Evolutionary conservation across 2,113 vertebrate species (phyloP).

Genomic region (Callopanchax toddi): DNA sequence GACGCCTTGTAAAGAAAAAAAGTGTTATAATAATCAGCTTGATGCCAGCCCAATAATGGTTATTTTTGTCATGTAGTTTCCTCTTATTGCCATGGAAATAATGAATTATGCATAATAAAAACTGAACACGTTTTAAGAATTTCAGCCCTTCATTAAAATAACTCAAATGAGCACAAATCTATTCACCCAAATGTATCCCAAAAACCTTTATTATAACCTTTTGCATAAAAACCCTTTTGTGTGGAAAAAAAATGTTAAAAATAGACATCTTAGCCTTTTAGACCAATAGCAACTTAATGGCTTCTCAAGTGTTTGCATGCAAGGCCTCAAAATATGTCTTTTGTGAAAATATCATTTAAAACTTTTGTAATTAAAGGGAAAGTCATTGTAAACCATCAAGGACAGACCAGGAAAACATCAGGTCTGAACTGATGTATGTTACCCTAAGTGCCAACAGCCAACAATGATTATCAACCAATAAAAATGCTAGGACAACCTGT

Average conservation of each 20-base stretch:
- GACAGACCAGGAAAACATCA: background rate
- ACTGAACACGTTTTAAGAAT: background rate
- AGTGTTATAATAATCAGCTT: no score
- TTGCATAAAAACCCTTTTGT: no score
- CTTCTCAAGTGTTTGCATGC: background rate
- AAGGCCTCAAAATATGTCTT: background rate
- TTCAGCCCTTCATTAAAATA: background rate
- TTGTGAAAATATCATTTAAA: background rate
- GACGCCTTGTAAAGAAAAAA: no score
- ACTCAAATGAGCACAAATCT: background rate
- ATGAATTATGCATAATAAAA: no score
- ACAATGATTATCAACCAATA: background rate
- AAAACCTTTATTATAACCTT: no score
- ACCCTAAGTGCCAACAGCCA: background rate
- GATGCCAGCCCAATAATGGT: background rate
- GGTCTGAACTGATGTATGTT: background rate
- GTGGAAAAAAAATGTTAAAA: no score
- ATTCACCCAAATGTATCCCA: no score
- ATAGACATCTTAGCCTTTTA: no score
- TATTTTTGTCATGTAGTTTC: background rate
- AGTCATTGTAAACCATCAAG: background rate
- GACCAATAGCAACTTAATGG: no score
- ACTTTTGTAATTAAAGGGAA: background rate
- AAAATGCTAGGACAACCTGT: no score
- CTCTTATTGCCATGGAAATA: background rate